Base-by-base conservation (phyloP, 2,797 vertebrate genomes). In the Argya squamiceps region DNA sequence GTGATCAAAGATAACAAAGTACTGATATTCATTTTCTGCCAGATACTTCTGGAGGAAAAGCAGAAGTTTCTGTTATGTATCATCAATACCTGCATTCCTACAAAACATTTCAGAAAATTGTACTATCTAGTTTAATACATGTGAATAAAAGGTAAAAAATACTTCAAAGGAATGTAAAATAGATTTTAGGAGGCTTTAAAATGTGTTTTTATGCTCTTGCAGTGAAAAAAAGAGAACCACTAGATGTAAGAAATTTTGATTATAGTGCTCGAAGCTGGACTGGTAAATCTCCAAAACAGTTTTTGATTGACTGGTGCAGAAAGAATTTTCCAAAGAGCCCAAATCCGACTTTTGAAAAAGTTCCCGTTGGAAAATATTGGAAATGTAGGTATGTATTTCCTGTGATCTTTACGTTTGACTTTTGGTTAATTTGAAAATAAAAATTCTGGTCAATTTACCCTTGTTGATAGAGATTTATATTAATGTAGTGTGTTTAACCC, bases 271-370 rank as follows among this genome's bases (percentile, higher is more conserved):
- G 99, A 93, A 99, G 99, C 97, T 99, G 99, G 99, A 99, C 99
- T 10, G 99, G 99, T 87, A 99, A 99, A 97, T 99, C 99, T 50
- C 99, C 99, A 11, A 99, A 99, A 96, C 99, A 99, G 96, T 99
- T 99, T 96, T 98, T 99, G 85, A 99, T 99, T 27, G 99, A 99
- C 97, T 99, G 99, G 99, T 99, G 99, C 96, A 98, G 99, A 81
- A 99, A 99, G 95, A 99, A 99, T 96, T 98, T 99, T 81, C 99
- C 99, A 4, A 99, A 99, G 96, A 99, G 99, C 94, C 99, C 99
- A 30, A 97, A 99, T 10, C 99, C 99, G 14, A 94, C 98, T 82
- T 99, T 99, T 91, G 98, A 99, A 93, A 99, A 99, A 96, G 98
- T 99, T 68, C 88, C 98, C 23, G 98, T 98, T 58, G 99, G 99